Base-by-base conservation (phyloP, 2,797 vertebrate species). In the Spinus olivaceus region DNA sequence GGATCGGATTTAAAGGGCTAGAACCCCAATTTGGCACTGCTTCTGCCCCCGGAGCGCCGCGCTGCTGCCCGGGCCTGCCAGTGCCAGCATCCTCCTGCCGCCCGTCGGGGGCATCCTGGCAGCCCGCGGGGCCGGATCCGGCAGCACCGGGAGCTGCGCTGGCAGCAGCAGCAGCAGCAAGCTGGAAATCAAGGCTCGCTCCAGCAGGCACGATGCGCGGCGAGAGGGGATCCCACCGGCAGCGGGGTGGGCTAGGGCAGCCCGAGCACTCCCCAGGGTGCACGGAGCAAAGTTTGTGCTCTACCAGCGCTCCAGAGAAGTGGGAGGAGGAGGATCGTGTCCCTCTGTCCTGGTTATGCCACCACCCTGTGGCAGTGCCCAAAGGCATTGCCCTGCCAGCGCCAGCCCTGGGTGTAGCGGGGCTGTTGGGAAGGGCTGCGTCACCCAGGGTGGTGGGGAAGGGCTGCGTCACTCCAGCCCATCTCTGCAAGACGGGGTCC, bases 1-100 rank as follows among this genome's bases (percentile, higher is more conserved):
- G 73, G 97, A 97, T 95, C 25, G 90, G 96, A 97, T 98, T 98
- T 98, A 98, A 98, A 98, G 97, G 97, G 97, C 97, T 98, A 97
- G 97, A 97, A 97, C 92, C 97, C 96, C 96, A 95, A 94, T 97
- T 97, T 78, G 95, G 84, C n/a, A 13, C 13, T 21, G 57, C 53
- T 71, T 93, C 95, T 94, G 86, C 93, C 92, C 71, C 8, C 25
- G 79, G 84, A 94, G 74, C 7, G 15, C 92, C 56, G 72, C 24
- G 91, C n/a, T 77, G 50, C 61, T 2, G 7, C 47, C 73, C 81
- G 0, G 78, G 92, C 92, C 93, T 76, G 86, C 14, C 81, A 59
- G 91, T 5, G 56, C 78, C 83, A 50, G 53, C 91, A 61, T 71
- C 14, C 3, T 82, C 66, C 84, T 22, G 16, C 61, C 10, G 8